Evolutionary conservation across 2,888 invertebrate genomes (phyloP).

Genomic region (Autographa pulchrina): DNA sequence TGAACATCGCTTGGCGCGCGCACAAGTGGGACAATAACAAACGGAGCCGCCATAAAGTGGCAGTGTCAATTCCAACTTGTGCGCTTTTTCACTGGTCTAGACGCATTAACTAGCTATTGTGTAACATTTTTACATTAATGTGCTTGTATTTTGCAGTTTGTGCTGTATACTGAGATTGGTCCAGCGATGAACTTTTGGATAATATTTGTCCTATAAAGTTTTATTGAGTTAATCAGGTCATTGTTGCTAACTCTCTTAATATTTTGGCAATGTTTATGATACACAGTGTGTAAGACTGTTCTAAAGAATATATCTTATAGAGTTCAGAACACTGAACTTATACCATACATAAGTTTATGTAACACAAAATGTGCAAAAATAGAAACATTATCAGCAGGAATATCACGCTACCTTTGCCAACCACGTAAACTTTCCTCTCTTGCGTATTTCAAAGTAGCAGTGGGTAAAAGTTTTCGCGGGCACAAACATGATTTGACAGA

Average conservation of each 20-base stretch:
- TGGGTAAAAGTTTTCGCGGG: slow-evolving; percentile 51
- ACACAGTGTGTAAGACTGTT: neutral
- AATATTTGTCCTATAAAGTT: slow-evolving; percentile 9
- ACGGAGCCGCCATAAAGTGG: slow-evolving; percentile 71
- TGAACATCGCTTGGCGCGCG: slow-evolving; percentile 72
- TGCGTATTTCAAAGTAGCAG: slow-evolving; percentile 51
- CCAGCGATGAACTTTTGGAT: neutral
- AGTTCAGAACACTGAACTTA: neutral
- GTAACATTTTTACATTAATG: slow-evolving; percentile 54
- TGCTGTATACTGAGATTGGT: neutral
- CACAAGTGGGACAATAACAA: slow-evolving; percentile 82
- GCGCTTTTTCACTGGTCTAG: slow-evolving; percentile 74
- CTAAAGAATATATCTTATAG: neutral
- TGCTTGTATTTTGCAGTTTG: slow-evolving; percentile 31
- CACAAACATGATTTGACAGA: slow-evolving; percentile 64
- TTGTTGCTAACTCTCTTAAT: neutral
- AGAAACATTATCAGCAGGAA: slow-evolving; percentile 31
- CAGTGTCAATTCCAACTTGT: slow-evolving; percentile 74
- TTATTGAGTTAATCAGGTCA: slow-evolving; percentile 4
- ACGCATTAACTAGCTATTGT: slow-evolving; percentile 67
- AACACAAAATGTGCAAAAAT: slow-evolving; percentile 14
- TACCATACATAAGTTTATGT: slow-evolving; percentile 13
- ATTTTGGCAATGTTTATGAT: neutral
- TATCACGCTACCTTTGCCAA: slow-evolving; percentile 40
- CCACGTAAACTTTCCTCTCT: slow-evolving; percentile 52